phyloP scores from a whole-genome alignment of 2,888 invertebrate species.

The Platycnemis pennipes region DNA sequence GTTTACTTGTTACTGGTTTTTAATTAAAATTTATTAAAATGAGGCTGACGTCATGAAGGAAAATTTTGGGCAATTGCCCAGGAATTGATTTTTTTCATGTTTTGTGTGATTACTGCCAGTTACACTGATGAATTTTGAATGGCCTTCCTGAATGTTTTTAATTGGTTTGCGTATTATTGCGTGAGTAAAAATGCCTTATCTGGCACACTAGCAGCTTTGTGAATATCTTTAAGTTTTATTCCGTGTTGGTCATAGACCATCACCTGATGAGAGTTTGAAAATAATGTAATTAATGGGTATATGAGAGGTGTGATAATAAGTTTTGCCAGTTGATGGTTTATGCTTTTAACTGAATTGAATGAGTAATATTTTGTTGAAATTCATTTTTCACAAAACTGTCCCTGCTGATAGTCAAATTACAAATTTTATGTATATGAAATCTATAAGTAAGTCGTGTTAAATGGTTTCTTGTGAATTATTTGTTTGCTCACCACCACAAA shows the following conservation, averaged over 20 bases:
- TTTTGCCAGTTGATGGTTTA: no score
- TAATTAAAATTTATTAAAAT: neutral
- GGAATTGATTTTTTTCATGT: neutral
- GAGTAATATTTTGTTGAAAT: neutral
- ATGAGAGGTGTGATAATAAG: no score
- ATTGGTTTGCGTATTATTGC: neutral
- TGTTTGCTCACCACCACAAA: neutral
- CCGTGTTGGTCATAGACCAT: neutral
- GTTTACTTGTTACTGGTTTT: neutral
- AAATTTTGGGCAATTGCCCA: neutral
- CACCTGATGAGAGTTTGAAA: neutral
- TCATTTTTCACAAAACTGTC: neutral
- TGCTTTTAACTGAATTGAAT: no score
- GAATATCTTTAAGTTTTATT: neutral
- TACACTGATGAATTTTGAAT: neutral
- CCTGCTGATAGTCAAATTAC: neutral
- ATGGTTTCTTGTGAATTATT: neutral
- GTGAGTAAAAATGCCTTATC: neutral
- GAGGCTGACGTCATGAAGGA: neutral
- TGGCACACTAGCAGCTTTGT: neutral
- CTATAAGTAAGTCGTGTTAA: neutral
- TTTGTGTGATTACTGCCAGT: neutral
- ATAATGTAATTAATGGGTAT: no score
- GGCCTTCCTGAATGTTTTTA: neutral
- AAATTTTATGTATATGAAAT: no score